Evolutionary conservation across 2,113 vertebrate genomes (phyloP).

Genomic region (Daphoenositta chrysoptera): DNA sequence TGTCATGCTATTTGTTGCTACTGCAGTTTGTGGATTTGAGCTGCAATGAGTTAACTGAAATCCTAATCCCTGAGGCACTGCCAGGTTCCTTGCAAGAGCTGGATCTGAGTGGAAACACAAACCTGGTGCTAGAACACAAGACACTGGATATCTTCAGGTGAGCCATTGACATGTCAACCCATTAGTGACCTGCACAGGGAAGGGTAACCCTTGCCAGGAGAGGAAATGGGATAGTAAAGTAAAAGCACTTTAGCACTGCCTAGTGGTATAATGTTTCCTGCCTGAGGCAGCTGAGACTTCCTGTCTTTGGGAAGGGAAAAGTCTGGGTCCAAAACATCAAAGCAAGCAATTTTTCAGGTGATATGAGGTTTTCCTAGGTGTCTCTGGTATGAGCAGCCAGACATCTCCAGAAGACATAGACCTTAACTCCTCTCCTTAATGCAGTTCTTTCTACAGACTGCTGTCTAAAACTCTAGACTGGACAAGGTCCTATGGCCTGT

Average conservation of each 20-base stretch:
- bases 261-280: not conserved
- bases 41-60: constrained; percentile 94
- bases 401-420: not conserved
- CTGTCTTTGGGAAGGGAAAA: not conserved
- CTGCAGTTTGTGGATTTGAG: constrained; percentile 91
- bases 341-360: not conserved
- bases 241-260: not conserved
- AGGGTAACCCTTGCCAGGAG: not conserved
- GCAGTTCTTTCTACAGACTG: not conserved
- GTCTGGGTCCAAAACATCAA: not conserved
- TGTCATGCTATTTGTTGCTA: constrained; percentile 23
- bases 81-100: constrained; percentile 88
- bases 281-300: not conserved
- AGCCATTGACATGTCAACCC: not conserved
- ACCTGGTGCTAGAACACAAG: constrained; percentile 90
- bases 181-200: not conserved
- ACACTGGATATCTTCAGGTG: constrained; percentile 95
- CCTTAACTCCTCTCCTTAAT: not conserved
- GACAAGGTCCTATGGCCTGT: not conserved
- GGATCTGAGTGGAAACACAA: constrained; percentile 91
- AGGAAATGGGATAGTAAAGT: not conserved
- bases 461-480: not conserved
- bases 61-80: constrained; percentile 86
- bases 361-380: not conserved
- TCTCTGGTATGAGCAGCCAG: not conserved